Evolutionary conservation across 2,888 invertebrate genomes (phyloP), one percentile per base, ranked within the genome.

Genomic region (Gastrophysa polygoni): DNA sequence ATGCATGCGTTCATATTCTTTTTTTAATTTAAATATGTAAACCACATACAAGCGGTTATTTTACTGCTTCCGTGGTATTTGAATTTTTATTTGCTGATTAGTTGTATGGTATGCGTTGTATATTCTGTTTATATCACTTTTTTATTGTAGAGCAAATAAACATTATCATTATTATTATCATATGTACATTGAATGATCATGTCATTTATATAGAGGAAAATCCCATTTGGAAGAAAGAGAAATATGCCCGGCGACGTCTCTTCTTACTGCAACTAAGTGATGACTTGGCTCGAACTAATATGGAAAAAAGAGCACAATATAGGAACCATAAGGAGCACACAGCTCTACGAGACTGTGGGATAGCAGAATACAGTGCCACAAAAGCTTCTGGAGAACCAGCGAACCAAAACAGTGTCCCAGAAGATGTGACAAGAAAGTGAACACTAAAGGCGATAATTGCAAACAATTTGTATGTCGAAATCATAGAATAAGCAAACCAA

Each of bases 321-420:
- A 54, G 38, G 34, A 57, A 54, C 20, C 48, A 58, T 46, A 55
- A 58, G 17, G n/a, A 10, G 1, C 8, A 44, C 44, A 54, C 43
- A 34, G 55, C 64, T 55, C 55, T 61, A 50, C 44, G 21, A 48
- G 61, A 57, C 28, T 64, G 64, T 28, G 61, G 60, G 43, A 28
- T 59, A 55, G 20, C 14, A 50, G 50, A 14, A 46, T 11, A 46
- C 11, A 16, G 16, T 46, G 20, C 46, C 11, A 1, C 29, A 14
- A 38, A 28, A 17, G 16, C 38, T 51, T 10, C 24, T 24, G 24
- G 7, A 5, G 24, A 46, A 29, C 1, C 46, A 47, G 24, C 24
- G 24, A 7, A 24, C 7, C 4, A 7, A 24, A 24, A 16, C 8
- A 18, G 46, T 61, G 58, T 32, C 60, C 58, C 10, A 43, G 58